These are phyloP conservation scores for Rhinichthys klamathensis DNA, from an alignment of 2,113 vertebrate genomes.

Conservation along the genomic window DNA sequence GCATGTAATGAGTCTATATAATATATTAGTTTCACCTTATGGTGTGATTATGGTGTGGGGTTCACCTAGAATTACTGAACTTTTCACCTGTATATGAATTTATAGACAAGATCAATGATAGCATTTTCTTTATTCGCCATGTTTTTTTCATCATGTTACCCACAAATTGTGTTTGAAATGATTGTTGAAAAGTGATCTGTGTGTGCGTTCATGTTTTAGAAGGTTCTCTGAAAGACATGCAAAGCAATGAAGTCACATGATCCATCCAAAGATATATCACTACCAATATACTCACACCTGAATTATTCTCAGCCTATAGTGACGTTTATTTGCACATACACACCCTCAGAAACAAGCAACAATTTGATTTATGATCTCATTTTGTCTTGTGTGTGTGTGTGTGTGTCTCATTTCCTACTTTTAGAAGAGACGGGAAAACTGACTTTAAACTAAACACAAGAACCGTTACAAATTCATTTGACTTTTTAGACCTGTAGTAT, in stretches of 20 bases:
- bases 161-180: constrained; percentile 63
- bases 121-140: constrained; percentile 71
- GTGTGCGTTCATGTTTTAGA: background rate
- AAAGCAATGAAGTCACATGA: background rate
- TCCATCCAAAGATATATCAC: background rate
- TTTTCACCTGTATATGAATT: constrained; percentile 79
- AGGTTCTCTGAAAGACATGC: constrained; percentile 43
- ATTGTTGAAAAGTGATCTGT: background rate
- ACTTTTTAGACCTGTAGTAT: constrained; percentile 60
- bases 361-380: too few species aligned
- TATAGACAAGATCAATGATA: constrained; percentile 85
- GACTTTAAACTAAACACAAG: constrained; percentile 70
- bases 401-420: constrained; percentile 66
- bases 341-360: constrained; percentile 1
- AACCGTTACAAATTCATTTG: constrained; percentile 47
- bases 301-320: background rate
- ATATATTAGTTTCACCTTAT: too few species aligned
- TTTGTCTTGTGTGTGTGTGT: constrained; percentile 68
- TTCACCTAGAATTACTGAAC: too few species aligned
- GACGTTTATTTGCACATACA: constrained; percentile 55
- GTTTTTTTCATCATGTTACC: constrained; percentile 81
- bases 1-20: too few species aligned
- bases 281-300: background rate
- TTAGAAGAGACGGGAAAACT: constrained; percentile 70
- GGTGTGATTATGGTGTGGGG: too few species aligned